Evolutionary conservation across 2,797 vertebrate species (phyloP), one percentile per base, ranked within the genome.

Genomic region (Lagodon rhomboides): DNA sequence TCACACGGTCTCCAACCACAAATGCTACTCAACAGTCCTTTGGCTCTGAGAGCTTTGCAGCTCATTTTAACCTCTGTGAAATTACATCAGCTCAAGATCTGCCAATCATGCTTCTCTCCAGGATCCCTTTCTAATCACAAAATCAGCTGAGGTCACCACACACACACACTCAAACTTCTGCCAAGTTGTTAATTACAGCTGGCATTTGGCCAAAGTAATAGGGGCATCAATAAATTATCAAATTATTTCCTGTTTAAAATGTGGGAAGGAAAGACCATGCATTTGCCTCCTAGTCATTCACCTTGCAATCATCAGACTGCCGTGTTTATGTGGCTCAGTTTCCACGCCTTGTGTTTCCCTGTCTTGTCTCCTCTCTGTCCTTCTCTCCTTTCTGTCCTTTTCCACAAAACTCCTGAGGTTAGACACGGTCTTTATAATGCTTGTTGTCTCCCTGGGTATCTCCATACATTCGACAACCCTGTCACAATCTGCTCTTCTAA

Each of bases 101-200:
- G 25, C 47, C 66, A 80, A 80, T 82, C 61, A 73, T 20, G 61
- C 55, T 17, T 82, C 47, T 78, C 73, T 79, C 20, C 70, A 70
- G 30, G 54, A 77, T 27, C n/a, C 41, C 61, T 16, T 62, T 73
- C 61, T 80, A 71, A 85, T 90, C 80, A 82, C 50, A 75, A 51
- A 83, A 77, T 60, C 66, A 68, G 55, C 22, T 43, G 62, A 77
- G 71, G 68, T 86, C 83, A 68, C 44, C 72, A 47, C 16, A 62
- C 50, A 46, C 68, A 56, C 67, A 66, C 59, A 72, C 56, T 63
- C 60, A 25, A 12, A 73, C 51, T 60, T 75, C 56, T 77, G 75
- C 79, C 83, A 89, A 74, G 66, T 73, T 82, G 73, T 80, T 85
- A 77, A 88, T 86, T 82, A 83, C 20, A 66, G 44, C 59, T 73